These are phyloP conservation scores for Aphidius colemani DNA, from an alignment of 2,888 invertebrate species.

Conservation along the genomic window DNA sequence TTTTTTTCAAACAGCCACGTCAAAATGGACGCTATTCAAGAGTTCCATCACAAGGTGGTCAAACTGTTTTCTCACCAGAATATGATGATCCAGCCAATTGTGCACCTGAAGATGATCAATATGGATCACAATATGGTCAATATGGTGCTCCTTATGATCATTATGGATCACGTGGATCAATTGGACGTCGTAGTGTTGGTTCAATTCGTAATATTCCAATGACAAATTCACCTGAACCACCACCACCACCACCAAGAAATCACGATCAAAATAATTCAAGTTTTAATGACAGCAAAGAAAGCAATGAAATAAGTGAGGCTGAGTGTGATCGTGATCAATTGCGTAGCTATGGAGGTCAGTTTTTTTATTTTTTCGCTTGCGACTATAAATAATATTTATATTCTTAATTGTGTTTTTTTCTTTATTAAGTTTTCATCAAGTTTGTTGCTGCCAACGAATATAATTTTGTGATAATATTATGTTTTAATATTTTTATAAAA, in stretches of 20 bases:
- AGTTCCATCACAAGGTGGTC: conserved; percentile 70
- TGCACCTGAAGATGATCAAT: conserved; percentile 89
- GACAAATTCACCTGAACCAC: conserved; percentile 67
- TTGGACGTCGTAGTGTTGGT: conserved; percentile 67
- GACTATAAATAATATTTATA: neutral
- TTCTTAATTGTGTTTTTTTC: neutral
- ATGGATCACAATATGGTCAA: conserved; percentile 82
- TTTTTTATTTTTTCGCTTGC: conserved; percentile 17
- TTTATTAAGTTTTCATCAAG: neutral
- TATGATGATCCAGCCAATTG: conserved; percentile 94
- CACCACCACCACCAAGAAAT: conserved; percentile 80
- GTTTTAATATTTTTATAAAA: too few relatives aligned
- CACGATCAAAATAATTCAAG: conserved; percentile 77
- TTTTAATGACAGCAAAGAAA: conserved; percentile 92
- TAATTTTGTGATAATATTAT: neutral
- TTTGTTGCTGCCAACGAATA: neutral
- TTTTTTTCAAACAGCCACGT: conserved; percentile 61
- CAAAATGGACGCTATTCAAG: conserved; percentile 78
- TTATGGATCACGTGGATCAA: conserved; percentile 84
- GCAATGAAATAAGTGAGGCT: conserved; percentile 92
- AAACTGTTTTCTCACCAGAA: conserved; percentile 71
- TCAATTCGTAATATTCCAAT: conserved; percentile 67
- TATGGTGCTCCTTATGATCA: conserved; percentile 89
- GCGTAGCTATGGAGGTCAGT: conserved; percentile 84
- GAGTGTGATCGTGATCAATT: conserved; percentile 86